Evolutionary conservation across 2,888 invertebrate genomes (phyloP), one percentile per base, ranked within the genome.

Genomic region (Chrysodeixis includens): DNA sequence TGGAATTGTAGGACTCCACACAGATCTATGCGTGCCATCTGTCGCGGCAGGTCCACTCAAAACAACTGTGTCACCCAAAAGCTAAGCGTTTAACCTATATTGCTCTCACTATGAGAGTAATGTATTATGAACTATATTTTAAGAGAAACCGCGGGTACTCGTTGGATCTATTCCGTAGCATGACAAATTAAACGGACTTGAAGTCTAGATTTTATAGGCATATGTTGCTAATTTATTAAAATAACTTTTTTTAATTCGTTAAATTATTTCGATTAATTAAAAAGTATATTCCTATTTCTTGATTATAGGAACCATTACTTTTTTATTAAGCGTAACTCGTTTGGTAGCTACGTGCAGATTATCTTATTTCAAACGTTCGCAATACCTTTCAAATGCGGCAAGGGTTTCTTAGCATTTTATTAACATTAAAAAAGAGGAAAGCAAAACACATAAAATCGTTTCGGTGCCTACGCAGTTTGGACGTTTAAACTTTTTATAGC

Each of bases 401-500:
- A 60, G 62, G 71, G 56, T 71, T 68, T 66, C 71, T 74, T 62
- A 62, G 73, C 72, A 71, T 68, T 76, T 76, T 78, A 79, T 77
- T 79, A 79, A 76, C 69, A 79, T 79, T 78, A 67, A 77, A 80
- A 84, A 80, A 76, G 70, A 66, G 78, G 74, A 83, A 83, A 79
- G 79, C 72, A 74, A 78, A 83, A 81, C 68, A 81, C 82, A 83
- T 86, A 85, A 86, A 86, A 86, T 80, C 71, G 78, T 76, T 79
- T 84, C 72, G 69, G 77, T 81, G 83, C 73, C 76, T 79, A 79
- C 78, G 81, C 86, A 84, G 83, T 87, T 87, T 81, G 83, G 81
- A 79, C 81, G 78, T 88, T 89, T 88, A 81, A 89, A 90, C 88
- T 89, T 92, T 91, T 91, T 89, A 91, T 87, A 82, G 84, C 85